These are phyloP conservation scores for Rhynchonycteris naso DNA, from an alignment of 2,797 vertebrate species.

Conservation along the genomic window DNA sequence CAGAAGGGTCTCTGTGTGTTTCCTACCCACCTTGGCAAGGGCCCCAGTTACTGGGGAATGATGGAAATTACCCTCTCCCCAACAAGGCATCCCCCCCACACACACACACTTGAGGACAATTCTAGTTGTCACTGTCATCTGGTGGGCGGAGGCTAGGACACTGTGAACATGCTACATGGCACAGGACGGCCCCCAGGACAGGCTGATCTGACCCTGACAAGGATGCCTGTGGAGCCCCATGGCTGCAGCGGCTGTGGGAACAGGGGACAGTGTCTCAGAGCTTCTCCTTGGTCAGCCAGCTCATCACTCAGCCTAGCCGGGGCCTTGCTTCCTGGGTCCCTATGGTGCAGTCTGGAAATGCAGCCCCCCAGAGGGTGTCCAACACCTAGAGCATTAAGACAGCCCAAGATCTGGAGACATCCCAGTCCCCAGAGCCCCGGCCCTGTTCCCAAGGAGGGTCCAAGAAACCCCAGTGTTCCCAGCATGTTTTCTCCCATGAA, in stretches of 20 bases:
- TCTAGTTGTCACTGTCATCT: not conserved
- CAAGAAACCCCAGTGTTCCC: not conserved
- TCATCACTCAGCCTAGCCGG: not conserved
- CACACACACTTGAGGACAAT: too few species aligned
- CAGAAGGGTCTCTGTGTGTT: slow-evolving; percentile 43
- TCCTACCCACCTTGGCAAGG: slow-evolving; percentile 60
- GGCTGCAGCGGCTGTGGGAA: rapidly evolving
- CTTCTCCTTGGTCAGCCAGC: not conserved
- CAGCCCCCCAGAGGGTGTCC: too few species aligned
- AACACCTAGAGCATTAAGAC: rapidly evolving
- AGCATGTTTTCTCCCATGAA: not conserved
- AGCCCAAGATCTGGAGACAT: rapidly evolving
- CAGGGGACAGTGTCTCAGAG: not conserved
- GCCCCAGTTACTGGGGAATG: not conserved
- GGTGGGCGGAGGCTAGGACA: rapidly evolving
- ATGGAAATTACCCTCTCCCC: not conserved
- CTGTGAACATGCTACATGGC: rapidly evolving
- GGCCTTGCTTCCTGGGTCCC: not conserved
- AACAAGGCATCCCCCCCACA: not conserved
- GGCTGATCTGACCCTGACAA: not conserved
- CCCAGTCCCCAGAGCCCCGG: not conserved
- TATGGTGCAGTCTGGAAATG: not conserved
- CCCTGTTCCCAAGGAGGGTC: not conserved
- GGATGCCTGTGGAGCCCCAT: rapidly evolving
- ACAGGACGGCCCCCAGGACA: rapidly evolving